Evolutionary conservation across 2,113 vertebrate genomes (phyloP).

Genomic region (Engystomops pustulosus): DNA sequence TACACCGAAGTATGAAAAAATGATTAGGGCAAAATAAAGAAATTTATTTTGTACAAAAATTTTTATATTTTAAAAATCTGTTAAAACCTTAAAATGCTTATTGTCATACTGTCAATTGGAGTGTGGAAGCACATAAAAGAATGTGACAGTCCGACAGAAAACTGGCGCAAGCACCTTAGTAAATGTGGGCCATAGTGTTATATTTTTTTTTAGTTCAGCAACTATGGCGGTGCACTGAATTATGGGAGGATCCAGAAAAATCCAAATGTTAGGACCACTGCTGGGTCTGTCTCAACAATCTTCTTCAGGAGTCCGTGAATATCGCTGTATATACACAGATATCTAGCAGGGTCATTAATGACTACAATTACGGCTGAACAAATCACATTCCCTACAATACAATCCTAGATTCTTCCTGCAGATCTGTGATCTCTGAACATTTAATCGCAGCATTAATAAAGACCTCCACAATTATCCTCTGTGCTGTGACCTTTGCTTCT

Average conservation of each 20-base stretch:
- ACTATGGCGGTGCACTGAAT: not conserved
- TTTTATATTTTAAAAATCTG: no score
- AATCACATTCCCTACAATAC: not conserved
- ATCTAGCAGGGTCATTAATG: not conserved
- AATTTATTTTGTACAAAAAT: no score
- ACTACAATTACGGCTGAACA: not conserved
- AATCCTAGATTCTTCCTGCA: not conserved
- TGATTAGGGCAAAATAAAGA: no score
- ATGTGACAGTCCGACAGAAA: no score
- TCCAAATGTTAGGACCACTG: not conserved
- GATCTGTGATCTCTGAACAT: not conserved
- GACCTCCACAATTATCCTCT: conserved; percentile 4
- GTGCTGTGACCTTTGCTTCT: conserved; percentile 24
- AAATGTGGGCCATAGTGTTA: no score
- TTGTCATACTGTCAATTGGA: no score
- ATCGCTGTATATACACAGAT: not conserved
- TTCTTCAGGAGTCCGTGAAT: not conserved
- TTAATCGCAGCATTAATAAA: conserved; percentile 21
- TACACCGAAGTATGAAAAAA: no score
- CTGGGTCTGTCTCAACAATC: not conserved
- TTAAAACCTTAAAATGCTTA: no score
- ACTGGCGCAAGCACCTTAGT: no score
- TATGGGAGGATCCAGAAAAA: not conserved
- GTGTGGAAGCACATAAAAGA: no score
- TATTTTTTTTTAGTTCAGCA: not conserved